A percentile compares a stretch with the other conserved stretches of the same genome.
phyloP scores from a whole-genome alignment of 2,888 invertebrate species.

The Leptopterna dolabrata region DNA sequence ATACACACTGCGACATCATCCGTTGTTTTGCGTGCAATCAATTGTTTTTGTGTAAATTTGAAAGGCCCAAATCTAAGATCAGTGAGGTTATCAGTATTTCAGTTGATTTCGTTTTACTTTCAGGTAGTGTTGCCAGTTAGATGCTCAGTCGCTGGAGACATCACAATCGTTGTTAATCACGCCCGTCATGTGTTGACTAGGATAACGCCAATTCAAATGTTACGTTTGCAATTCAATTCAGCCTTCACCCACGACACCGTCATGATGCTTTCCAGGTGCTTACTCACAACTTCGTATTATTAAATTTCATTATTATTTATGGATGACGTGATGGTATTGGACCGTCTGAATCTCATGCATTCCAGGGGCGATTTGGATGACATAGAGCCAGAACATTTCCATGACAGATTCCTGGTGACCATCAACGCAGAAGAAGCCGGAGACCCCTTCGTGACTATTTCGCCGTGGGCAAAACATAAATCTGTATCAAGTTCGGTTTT shows the following conservation, averaged over 20 bases:
- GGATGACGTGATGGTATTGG: neutral
- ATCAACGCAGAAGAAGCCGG: constrained; percentile 65
- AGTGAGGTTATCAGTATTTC: neutral
- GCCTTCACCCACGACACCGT: constrained; percentile 84
- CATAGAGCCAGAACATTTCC: constrained; percentile 72
- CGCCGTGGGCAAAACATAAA: constrained; percentile 79
- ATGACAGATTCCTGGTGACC: constrained; percentile 75
- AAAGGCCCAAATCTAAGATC: neutral
- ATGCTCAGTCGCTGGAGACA: constrained; percentile 85
- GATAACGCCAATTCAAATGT: constrained; percentile 85
- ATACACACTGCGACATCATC: too few relatives aligned
- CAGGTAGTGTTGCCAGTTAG: constrained; percentile 77
- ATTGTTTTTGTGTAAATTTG: too few relatives aligned
- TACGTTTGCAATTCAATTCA: constrained; percentile 89
- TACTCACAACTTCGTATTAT: neutral
- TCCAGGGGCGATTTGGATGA: constrained; percentile 83
- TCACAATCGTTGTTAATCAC: constrained; percentile 83
- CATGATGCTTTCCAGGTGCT: constrained; percentile 56
- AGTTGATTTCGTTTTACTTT: constrained; percentile 59
- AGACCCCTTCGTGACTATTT: constrained; percentile 52
- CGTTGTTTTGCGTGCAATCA: too few relatives aligned
- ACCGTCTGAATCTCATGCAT: neutral
- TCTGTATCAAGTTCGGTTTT: constrained; percentile 71
- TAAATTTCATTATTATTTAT: neutral
- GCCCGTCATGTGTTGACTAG: constrained; percentile 87